Conservation (phyloP, 37 sponge, comb jelly and placozoan genomes). For the Ianthella basta region DNA sequence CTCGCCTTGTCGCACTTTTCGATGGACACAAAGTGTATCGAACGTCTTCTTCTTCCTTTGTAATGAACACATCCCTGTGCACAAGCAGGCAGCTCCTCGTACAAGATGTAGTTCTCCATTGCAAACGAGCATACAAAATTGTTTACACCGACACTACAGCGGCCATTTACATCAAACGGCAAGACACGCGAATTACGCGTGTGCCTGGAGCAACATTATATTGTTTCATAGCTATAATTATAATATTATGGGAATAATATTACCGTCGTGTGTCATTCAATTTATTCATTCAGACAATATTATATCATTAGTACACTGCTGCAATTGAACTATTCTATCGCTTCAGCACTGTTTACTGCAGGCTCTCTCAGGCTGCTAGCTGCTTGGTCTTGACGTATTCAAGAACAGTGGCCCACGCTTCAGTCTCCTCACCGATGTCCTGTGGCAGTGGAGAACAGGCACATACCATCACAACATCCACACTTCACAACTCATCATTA, state of each 20-base stretch:
- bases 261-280: too few species aligned
- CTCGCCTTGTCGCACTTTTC: constrained; percentile 39
- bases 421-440: constrained; percentile 73
- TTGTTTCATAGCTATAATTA: too few species aligned
- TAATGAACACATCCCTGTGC: constrained; percentile 29
- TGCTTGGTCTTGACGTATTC: constrained; percentile 83
- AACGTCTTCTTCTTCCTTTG: constrained; percentile 70
- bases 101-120: constrained; percentile 82
- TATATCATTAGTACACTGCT: too few species aligned
- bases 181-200: too few species aligned
- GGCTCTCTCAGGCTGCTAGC: background rate
- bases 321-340: background rate
- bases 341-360: background rate
- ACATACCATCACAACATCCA: too few species aligned
- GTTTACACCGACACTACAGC: background rate
- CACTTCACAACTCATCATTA: too few species aligned
- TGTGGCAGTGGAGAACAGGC: constrained; percentile 7
- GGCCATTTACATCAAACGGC: background rate
- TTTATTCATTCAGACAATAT: too few species aligned
- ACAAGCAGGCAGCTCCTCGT: constrained; percentile 52
- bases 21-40: constrained; percentile 58
- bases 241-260: too few species aligned
- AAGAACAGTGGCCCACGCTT: constrained; percentile 73
- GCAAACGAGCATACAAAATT: too few species aligned
- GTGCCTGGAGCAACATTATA: too few species aligned